Percentiles rank a stretch among this genome's conserved stretches.
These are phyloP conservation scores for Molanna angustata DNA, from an alignment of 2,888 invertebrate genomes.

Conservation along the genomic window DNA sequence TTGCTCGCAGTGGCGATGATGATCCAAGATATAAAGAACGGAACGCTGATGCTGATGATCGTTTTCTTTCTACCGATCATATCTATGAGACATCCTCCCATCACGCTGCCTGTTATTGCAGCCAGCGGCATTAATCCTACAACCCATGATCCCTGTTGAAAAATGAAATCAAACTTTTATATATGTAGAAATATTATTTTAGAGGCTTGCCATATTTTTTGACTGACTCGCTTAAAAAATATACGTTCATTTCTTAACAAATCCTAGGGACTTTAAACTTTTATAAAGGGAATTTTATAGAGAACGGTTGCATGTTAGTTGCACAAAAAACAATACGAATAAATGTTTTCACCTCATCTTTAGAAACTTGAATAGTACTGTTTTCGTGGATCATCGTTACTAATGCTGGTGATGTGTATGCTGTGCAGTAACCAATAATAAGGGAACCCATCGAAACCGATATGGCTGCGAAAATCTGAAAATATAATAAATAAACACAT, in stretches of 20 bases:
- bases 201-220: no score
- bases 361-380: conserved; percentile 57
- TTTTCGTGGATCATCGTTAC: conserved; percentile 61
- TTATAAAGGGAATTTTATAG: no score
- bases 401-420: conserved; percentile 83
- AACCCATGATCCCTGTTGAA: conserved; percentile 75
- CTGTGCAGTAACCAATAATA: conserved; percentile 82
- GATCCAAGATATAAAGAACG: conserved; percentile 81
- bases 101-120: conserved; percentile 77
- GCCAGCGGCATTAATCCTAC: conserved; percentile 86
- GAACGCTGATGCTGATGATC: conserved; percentile 71
- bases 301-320: no score
- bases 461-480: conserved; percentile 78
- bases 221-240: no score
- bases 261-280: no score
- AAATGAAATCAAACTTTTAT: no score
- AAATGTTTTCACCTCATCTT: conserved; percentile 67
- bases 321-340: no score
- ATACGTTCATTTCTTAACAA: no score
- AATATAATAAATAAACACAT: no score
- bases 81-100: conserved; percentile 85
- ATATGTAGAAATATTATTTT: no score
- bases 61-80: conserved; percentile 76
- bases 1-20: conserved; percentile 75
- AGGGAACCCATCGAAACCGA: conserved; percentile 85